Evolutionary conservation across 2,888 invertebrate species (phyloP).

Genomic region (Drosophila infuscata): DNA sequence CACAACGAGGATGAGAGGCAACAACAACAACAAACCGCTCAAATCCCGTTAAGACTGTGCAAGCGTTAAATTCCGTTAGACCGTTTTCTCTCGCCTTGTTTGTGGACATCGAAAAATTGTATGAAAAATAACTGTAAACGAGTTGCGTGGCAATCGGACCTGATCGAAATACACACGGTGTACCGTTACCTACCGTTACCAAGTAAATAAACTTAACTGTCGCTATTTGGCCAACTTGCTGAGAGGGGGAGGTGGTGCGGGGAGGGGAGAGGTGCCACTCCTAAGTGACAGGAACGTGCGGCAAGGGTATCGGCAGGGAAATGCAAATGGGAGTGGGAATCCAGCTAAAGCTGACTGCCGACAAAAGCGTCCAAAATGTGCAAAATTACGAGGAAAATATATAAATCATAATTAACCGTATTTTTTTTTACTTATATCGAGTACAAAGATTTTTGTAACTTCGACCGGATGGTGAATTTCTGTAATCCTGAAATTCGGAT

Average conservation of each 20-base stretch:
- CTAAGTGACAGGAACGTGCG: constrained; percentile 34
- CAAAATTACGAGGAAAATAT: background rate
- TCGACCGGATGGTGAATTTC: background rate
- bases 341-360: constrained; percentile 27
- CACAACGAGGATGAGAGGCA: background rate
- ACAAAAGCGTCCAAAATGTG: constrained; percentile 32
- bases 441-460: background rate
- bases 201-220: constrained; percentile 77
- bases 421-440: background rate
- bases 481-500: background rate
- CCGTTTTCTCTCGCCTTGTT: constrained; percentile 34
- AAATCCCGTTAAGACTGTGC: constrained; percentile 6
- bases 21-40: constrained; percentile 8
- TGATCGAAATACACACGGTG: constrained; percentile 23
- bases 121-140: constrained; percentile 61
- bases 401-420: background rate
- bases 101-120: constrained; percentile 35
- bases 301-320: background rate
- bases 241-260: background rate
- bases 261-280: background rate
- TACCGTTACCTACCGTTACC: constrained; percentile 63
- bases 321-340: constrained; percentile 31
- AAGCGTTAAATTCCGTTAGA: constrained; percentile 57
- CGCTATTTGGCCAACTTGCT: constrained; percentile 60
- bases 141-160: constrained; percentile 65